phyloP scores from a whole-genome alignment of 1,140 invertebrate species.

The Sogatella furcifera region DNA sequence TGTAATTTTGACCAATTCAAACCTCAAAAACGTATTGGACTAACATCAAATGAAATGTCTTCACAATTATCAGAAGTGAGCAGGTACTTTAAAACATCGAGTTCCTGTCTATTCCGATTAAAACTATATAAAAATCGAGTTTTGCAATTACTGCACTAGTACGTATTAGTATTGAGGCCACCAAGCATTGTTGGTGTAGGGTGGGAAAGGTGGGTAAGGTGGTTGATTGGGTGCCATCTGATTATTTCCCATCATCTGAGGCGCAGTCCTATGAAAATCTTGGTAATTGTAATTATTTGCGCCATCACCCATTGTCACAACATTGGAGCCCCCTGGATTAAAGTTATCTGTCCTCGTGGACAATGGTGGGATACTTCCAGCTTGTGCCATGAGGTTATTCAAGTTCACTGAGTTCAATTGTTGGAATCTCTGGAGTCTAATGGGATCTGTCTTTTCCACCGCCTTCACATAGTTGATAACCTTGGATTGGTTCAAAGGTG shows the following conservation, averaged over 20 bases:
- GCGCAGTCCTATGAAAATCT: conserved; percentile 50
- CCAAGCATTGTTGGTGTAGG: too few relatives aligned
- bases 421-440: neutral
- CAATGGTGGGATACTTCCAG: conserved; percentile 33
- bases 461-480: neutral
- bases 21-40: too few relatives aligned
- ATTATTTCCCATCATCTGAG: neutral
- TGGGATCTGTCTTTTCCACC: neutral
- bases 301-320: conserved; percentile 31
- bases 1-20: too few relatives aligned
- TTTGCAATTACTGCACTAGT: too few relatives aligned
- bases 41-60: too few relatives aligned
- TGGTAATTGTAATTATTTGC: conserved; percentile 57
- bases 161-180: too few relatives aligned
- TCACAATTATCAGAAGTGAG: too few relatives aligned
- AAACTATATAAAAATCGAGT: too few relatives aligned
- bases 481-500: neutral
- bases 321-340: conserved; percentile 33
- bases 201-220: too few relatives aligned
- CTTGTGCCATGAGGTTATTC: conserved; percentile 12
- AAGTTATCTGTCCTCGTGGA: conserved; percentile 31
- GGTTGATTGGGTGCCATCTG: too few relatives aligned
- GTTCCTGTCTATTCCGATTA: too few relatives aligned
- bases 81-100: too few relatives aligned
- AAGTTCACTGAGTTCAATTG: neutral